phyloP scores from a whole-genome alignment of 2,797 vertebrate genomes.

The Crocidura indochinensis region DNA sequence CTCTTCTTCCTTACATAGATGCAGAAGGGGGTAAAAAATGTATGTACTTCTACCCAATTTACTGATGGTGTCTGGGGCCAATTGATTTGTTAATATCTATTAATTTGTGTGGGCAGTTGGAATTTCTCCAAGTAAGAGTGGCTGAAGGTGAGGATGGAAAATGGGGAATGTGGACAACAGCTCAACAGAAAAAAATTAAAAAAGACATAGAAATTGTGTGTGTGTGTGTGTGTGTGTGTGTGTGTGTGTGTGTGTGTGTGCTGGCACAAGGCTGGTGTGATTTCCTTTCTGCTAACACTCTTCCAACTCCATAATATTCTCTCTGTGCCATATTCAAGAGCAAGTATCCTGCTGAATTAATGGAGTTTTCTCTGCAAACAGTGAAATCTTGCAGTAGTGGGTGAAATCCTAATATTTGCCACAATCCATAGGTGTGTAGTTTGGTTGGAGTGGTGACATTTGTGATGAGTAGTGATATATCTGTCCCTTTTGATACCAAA shows the following conservation, averaged over 20 bases:
- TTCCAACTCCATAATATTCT: constrained; percentile 6
- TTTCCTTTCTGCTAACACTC: constrained; percentile 83
- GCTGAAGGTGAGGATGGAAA: constrained; percentile 45
- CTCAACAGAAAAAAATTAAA: constrained; percentile 69
- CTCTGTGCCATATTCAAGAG: constrained; percentile 90
- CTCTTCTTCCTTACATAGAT: constrained; percentile 79
- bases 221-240: neutral
- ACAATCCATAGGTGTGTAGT: neutral
- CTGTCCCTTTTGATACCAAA: constrained; percentile 80
- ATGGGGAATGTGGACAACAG: constrained; percentile 66
- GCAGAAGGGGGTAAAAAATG: constrained; percentile 82
- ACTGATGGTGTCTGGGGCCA: constrained; percentile 54
- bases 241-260: neutral
- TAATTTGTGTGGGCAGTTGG: constrained; percentile 64
- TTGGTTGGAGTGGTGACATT: constrained; percentile 80
- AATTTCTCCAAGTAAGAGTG: constrained; percentile 64
- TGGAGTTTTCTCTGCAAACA: constrained; percentile 92
- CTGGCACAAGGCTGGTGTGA: constrained; percentile 62
- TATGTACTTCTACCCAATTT: constrained; percentile 80
- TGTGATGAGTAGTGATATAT: constrained; percentile 59
- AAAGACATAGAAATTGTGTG: constrained; percentile 23
- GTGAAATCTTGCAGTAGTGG: constrained; percentile 89
- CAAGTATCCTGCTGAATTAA: constrained; percentile 91
- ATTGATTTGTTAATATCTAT: constrained; percentile 73
- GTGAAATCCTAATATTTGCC: constrained; percentile 89